Base-by-base conservation (phyloP, 2,797 vertebrate genomes). In the Gephyroberyx darwinii region DNA sequence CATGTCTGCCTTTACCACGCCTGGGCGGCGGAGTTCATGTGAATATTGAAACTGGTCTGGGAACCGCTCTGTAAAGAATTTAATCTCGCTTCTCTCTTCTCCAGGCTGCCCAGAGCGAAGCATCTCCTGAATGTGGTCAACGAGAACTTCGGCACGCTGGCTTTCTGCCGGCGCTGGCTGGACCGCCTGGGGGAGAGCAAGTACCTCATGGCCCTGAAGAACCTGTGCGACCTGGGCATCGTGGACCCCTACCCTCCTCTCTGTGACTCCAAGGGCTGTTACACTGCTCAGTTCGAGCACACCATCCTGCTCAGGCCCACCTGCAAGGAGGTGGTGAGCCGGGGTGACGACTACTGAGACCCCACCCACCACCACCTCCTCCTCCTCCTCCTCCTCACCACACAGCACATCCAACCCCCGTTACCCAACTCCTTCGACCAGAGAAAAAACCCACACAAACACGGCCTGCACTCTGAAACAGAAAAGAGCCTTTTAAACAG, bases 261-360 rank as follows among this genome's bases (percentile, higher is more conserved):
- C 5, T 99, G 98, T 54, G 98, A 99, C 94, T 96, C 96, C 86
- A 98, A 98, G 93, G 98, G 98, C 89, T 98, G 97, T 2, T 99
- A 99, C 89, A 99, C 98, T 0, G 98, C 97, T 51, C 98, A 99
- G 94, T 99, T 99, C 62, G 98, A 99, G 93, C 98, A 99, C 87
- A 99, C 98, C 80, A 99, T 99, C 87, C 93, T 99, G 82, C 90
- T 99, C 90, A 95, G 96, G 92, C 98, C 98, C 74, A 99, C 96
- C 13, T 99, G 96, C 93, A 99, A 99, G 93, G 98, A 99, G 94
- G 96, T 99, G 80, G 98, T 99, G 91, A 99, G 98, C 94, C 94
- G 98, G 78, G 98, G 98, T 58, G 96, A 98, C 17, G 97, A 99
- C 95, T 99, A 99, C 95, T 99, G 94, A 96, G 82, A 69, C 68